Evolutionary conservation across 2,797 vertebrate genomes (phyloP).

Genomic region (Pseudotriccus pelzelni): DNA sequence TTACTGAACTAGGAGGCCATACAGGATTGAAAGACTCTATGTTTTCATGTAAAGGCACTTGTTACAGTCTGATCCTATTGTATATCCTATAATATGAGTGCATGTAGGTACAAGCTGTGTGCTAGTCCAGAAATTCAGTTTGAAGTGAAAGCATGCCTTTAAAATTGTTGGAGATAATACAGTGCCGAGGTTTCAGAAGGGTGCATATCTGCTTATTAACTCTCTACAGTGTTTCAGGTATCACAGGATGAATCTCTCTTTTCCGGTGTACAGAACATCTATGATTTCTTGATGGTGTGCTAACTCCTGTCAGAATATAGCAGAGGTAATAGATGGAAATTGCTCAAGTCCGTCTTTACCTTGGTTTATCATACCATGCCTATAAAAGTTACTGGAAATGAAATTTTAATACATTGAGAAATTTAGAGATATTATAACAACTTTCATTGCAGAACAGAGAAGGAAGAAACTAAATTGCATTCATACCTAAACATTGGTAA

Average conservation of each 20-base stretch:
- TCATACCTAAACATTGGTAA: not conserved
- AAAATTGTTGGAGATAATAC: not conserved
- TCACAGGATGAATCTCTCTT: not conserved
- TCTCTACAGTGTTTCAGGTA: not conserved
- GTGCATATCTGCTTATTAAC: not conserved
- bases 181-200: not conserved
- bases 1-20: not conserved
- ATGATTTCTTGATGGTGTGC: not conserved
- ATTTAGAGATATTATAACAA: not conserved
- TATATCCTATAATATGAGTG: not conserved
- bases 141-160: not conserved
- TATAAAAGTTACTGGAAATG: not conserved
- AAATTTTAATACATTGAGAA: not conserved
- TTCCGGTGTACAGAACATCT: not conserved
- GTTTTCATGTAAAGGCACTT: not conserved
- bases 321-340: not conserved
- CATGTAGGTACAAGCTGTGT: not conserved
- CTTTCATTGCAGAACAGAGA: not conserved
- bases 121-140: not conserved
- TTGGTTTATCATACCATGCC: not conserved
- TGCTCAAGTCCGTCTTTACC: not conserved
- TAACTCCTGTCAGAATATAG: not conserved
- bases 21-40: not conserved
- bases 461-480: not conserved
- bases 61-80: not conserved